phyloP scores from a whole-genome alignment of 2,113 vertebrate genomes.

The Axis porcinus region DNA sequence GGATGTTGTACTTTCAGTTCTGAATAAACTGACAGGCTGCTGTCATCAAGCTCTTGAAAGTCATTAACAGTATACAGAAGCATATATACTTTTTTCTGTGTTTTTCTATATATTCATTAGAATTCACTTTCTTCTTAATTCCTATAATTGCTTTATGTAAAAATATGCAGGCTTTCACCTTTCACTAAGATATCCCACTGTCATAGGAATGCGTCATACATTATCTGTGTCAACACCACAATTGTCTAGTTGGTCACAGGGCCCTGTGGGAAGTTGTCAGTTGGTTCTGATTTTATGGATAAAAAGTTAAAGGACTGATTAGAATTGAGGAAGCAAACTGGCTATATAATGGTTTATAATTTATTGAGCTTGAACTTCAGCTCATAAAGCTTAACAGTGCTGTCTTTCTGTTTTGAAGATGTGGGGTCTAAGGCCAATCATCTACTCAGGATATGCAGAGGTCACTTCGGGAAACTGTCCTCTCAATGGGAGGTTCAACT shows the following conservation, averaged over 20 bases:
- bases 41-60: background rate
- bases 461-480: background rate
- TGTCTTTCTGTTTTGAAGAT: conserved; percentile 73
- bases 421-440: conserved; percentile 71
- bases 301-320: conserved; percentile 81
- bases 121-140: conserved; percentile 91
- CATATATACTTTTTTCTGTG: conserved; percentile 88
- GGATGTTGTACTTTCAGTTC: background rate
- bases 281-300: conserved; percentile 77
- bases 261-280: conserved; percentile 73
- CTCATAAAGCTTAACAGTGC: conserved; percentile 72
- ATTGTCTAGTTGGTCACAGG: conserved; percentile 88
- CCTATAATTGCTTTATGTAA: conserved; percentile 93
- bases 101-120: conserved; percentile 92
- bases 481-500: background rate
- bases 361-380: conserved; percentile 76
- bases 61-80: background rate
- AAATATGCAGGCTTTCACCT: conserved; percentile 85
- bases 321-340: conserved; percentile 76
- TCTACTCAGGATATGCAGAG: background rate
- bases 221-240: conserved; percentile 57
- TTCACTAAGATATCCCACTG: conserved; percentile 83
- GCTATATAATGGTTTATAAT: conserved; percentile 47
- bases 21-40: background rate
- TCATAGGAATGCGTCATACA: conserved; percentile 73